Base-by-base conservation (phyloP, 2,113 vertebrate genomes). In the Dascyllus trimaculatus region DNA sequence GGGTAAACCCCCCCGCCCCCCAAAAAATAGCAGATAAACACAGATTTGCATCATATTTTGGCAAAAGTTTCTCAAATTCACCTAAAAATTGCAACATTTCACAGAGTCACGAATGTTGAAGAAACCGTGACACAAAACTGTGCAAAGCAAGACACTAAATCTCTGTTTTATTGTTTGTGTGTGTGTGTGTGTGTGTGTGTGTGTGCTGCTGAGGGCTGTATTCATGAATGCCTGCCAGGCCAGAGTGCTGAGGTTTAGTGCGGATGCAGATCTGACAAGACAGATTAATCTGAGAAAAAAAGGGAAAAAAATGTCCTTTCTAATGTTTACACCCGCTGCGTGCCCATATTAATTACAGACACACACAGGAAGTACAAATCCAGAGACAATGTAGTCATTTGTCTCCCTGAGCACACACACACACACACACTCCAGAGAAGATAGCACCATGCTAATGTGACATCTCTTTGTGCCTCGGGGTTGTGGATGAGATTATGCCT, bases 271-370 rank as follows among this genome's bases (percentile, higher is more conserved):
- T 93, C 84, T 90, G 87, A 94, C 85, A 86, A 79, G 63, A 80
- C 80, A 90, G 77, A 92, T 92, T 92, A 86, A 92, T 89, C 80
- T 63, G 58, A 72, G 57, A 11, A 14, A 24, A 68, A 25, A 43
- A 9, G 24, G 35, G 62, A 82, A 66, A 78, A 62, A 48, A 1
- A 53, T 77, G 59, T 78, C 73, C 75, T 81, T 86, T 79, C 77
- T 79, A 76, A 85, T 93, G 91, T 92, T 92, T 91, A 91, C 88
- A 90, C 75, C 84, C 71, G 35, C 52, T 13, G 54, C 48, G 57
- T 77, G 78, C 81, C 67, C 45, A 80, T 83, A 92, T 90, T 92
- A 91, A 93, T 90, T 92, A 90, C 91, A 86, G 51, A 81, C 68
- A 78, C 84, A 79, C 59, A 81, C 71, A 82, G 82, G 80, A 92